phyloP scores from a whole-genome alignment of 2,888 invertebrate species.

The Pherbina coryleti region DNA sequence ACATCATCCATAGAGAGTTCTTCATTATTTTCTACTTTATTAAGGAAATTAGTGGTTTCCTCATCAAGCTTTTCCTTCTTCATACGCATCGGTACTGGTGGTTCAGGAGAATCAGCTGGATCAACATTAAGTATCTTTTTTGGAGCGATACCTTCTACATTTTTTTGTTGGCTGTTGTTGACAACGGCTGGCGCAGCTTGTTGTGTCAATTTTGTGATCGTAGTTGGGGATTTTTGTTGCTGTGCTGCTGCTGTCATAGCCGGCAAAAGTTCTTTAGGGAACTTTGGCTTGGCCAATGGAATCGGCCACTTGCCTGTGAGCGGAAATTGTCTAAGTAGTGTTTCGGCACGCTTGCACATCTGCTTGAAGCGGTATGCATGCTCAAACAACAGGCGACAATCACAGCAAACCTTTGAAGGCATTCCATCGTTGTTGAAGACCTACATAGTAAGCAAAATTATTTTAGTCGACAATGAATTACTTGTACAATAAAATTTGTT shows the following conservation, averaged over 20 bases:
- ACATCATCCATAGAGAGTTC: conserved; percentile 63
- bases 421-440: conserved; percentile 74
- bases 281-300: conserved; percentile 69
- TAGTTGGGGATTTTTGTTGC: background rate
- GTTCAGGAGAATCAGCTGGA: conserved; percentile 46
- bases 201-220: background rate
- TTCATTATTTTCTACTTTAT: conserved; percentile 62
- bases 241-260: background rate
- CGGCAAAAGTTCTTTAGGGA: conserved; percentile 67
- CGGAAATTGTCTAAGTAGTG: conserved; percentile 77
- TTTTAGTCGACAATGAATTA: background rate
- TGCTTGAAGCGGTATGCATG: conserved; percentile 81
- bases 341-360: conserved; percentile 82
- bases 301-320: conserved; percentile 75
- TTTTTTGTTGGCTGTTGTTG: conserved; percentile 3
- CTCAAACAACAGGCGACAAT: conserved; percentile 78
- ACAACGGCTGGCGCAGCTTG: background rate
- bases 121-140: conserved; percentile 52
- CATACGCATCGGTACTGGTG: conserved; percentile 45
- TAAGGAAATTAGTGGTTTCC: conserved; percentile 44
- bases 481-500: too few relatives aligned
- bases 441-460: conserved; percentile 49
- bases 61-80: conserved; percentile 43
- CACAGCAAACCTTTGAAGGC: conserved; percentile 79
- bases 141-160: background rate